These are phyloP conservation scores for Drosophila paranaensis DNA, from an alignment of 2,888 invertebrate genomes.

Conservation along the genomic window DNA sequence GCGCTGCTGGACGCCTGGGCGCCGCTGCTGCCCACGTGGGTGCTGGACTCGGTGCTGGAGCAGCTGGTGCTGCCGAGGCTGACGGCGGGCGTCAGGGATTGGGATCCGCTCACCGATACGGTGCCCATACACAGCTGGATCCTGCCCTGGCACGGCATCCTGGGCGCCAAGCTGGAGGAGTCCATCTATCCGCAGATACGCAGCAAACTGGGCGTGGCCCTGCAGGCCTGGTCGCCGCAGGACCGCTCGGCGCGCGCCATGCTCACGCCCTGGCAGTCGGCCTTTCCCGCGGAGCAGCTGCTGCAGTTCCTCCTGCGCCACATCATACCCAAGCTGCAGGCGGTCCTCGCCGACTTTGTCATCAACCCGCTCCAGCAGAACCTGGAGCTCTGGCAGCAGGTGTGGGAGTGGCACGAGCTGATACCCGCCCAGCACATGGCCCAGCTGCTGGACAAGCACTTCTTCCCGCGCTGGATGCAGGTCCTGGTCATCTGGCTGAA, in stretches of 20 bases:
- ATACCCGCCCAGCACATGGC: conserved; percentile 92
- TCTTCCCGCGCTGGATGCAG: conserved; percentile 97
- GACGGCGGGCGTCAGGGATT: conserved; percentile 91
- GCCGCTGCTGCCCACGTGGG: conserved; percentile 92
- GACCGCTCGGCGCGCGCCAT: conserved; percentile 96
- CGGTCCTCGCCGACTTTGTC: conserved; percentile 88
- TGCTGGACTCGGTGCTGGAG: conserved; percentile 92
- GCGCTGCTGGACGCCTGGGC: conserved; percentile 93
- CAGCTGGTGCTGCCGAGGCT: conserved; percentile 92
- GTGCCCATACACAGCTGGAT: conserved; percentile 99
- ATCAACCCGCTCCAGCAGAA: conserved; percentile 91
- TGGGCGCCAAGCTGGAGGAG: conserved; percentile 87
- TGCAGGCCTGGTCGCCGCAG: conserved; percentile 97
- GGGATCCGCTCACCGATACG: conserved; percentile 98
- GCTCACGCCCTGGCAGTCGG: conserved; percentile 94
- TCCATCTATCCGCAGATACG: conserved; percentile 95
- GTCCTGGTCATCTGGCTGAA: conserved; percentile 95
- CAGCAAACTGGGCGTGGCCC: conserved; percentile 94
- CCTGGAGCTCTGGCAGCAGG: conserved; percentile 96
- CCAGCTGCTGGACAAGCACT: conserved; percentile 92
- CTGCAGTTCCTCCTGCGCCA: conserved; percentile 93
- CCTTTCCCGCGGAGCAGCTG: conserved; percentile 91
- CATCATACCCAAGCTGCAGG: conserved; percentile 94
- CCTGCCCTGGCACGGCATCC: conserved; percentile 96
- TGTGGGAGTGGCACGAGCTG: conserved; percentile 96